These are phyloP conservation scores for Corythoichthys haematopterus DNA, from an alignment of 2,113 vertebrate genomes.

Conservation along the genomic window DNA sequence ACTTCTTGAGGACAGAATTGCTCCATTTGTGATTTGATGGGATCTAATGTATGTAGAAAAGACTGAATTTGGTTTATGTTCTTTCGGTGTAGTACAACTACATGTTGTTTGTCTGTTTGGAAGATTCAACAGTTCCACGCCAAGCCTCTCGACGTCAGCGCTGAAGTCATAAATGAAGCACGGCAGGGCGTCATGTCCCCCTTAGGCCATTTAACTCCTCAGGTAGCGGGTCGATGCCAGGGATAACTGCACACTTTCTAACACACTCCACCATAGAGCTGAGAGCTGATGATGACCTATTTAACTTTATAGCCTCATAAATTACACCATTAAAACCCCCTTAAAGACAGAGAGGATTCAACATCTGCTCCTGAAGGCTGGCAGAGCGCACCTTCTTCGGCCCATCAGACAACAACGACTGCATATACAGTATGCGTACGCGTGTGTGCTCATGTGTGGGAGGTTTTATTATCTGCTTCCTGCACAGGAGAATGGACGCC, in stretches of 20 bases:
- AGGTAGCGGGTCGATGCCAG: slow-evolving; percentile 38
- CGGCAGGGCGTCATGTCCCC: slow-evolving; percentile 45
- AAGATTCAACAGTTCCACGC: background rate
- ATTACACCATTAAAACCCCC: slow-evolving; percentile 65
- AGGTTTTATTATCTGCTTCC: slow-evolving; percentile 37
- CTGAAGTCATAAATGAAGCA: slow-evolving; percentile 27
- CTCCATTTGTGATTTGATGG: background rate
- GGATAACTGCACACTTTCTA: slow-evolving; percentile 27
- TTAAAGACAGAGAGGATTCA: slow-evolving; percentile 45
- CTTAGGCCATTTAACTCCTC: slow-evolving; percentile 66
- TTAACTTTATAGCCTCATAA: slow-evolving; percentile 67
- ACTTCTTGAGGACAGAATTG: background rate
- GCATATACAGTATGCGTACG: slow-evolving; percentile 1
- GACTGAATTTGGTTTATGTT: too few species aligned
- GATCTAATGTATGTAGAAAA: background rate
- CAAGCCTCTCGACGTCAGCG: slow-evolving; percentile 10
- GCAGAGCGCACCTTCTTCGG: slow-evolving; percentile 27
- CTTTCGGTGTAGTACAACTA: too few species aligned
- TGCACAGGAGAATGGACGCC: slow-evolving; percentile 22
- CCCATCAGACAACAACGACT: slow-evolving; percentile 33
- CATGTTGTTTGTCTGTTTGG: background rate
- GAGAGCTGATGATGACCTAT: slow-evolving; percentile 58
- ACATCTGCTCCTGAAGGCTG: slow-evolving; percentile 46
- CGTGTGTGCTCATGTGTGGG: background rate
- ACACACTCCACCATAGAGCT: slow-evolving; percentile 25